These are phyloP conservation scores for Sphaeramia orbicularis DNA, from an alignment of 2,797 vertebrate genomes.

Conservation along the genomic window DNA sequence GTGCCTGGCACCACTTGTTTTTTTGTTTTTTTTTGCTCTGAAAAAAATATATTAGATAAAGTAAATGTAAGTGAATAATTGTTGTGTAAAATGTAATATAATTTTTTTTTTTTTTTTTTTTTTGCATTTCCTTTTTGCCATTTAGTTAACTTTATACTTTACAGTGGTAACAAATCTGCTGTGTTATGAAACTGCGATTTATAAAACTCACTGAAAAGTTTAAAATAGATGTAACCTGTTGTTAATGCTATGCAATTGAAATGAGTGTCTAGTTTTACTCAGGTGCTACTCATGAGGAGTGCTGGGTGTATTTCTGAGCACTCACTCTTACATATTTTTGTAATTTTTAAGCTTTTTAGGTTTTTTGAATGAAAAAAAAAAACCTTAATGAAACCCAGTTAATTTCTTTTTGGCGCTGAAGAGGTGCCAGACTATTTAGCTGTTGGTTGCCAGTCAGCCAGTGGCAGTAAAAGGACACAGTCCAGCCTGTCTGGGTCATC, in stretches of 20 bases:
- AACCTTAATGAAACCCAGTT: no score
- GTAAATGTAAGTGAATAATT: neutral
- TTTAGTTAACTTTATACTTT: neutral
- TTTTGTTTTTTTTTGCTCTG: neutral
- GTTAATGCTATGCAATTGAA: neutral
- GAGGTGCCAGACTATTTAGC: conserved; percentile 11
- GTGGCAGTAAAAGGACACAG: conserved; percentile 38
- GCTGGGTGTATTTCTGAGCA: neutral
- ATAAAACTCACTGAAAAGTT: neutral
- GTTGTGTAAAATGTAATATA: neutral
- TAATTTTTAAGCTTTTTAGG: neutral
- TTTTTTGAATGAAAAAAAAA: neutral
- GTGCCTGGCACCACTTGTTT: no score
- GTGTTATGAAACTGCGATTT: neutral
- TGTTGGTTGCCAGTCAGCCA: conserved; percentile 28
- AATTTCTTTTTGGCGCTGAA: neutral
- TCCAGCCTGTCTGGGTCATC: conserved; percentile 42
- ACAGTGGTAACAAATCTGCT: neutral
- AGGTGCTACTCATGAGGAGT: conserved; percentile 7
- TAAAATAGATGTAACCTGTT: neutral
- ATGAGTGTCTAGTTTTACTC: conserved; percentile 2
- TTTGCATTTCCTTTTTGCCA: neutral
- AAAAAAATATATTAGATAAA: neutral
- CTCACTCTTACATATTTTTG: neutral
- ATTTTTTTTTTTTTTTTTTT: neutral